These are phyloP conservation scores for Spisula subtruncata DNA, from an alignment of 2,888 invertebrate species.

Conservation along the genomic window DNA sequence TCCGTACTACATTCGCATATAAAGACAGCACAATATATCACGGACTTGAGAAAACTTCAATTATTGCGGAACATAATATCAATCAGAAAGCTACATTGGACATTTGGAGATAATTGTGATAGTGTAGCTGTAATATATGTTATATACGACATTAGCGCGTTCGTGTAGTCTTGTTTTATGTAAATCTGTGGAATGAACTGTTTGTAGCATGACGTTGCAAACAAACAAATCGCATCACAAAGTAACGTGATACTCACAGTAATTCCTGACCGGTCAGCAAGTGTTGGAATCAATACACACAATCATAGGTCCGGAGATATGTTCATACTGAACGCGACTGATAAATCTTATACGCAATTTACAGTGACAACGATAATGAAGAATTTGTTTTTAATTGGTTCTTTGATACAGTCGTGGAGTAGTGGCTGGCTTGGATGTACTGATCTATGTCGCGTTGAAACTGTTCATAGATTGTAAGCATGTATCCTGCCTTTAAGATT, in stretches of 20 bases:
- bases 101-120: neutral
- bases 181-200: neutral
- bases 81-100: neutral
- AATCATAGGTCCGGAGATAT: neutral
- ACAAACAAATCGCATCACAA: neutral
- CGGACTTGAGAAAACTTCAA: too few species aligned
- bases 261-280: neutral
- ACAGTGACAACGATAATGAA: conserved; percentile 9
- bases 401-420: neutral
- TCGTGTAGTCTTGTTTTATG: neutral
- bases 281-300: neutral
- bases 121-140: neutral
- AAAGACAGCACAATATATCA: too few species aligned
- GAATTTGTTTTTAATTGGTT: neutral
- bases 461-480: neutral
- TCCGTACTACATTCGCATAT: too few species aligned
- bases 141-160: neutral
- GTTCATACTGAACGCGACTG: neutral
- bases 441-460: neutral
- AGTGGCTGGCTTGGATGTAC: neutral
- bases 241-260: neutral
- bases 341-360: neutral
- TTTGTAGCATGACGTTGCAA: neutral
- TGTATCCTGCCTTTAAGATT: neutral
- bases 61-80: neutral